Percentiles rank a stretch among this genome's conserved stretches.
Conservation (phyloP, 2,797 vertebrate species). For the Apogon hyalosoma region DNA sequence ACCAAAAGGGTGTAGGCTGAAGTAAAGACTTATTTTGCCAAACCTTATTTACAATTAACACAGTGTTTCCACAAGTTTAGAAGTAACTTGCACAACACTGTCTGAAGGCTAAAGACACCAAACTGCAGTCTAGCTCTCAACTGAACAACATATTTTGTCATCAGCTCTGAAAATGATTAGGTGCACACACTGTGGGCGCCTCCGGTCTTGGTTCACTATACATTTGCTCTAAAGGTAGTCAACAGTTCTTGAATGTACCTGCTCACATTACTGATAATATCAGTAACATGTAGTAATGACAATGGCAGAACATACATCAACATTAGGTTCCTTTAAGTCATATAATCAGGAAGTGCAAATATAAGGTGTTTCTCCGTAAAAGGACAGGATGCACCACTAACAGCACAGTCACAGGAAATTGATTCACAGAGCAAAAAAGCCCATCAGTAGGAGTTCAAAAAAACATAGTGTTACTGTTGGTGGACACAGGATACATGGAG, state of each 20-base stretch:
- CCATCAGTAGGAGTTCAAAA: not conserved
- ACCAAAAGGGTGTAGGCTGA: too few species aligned
- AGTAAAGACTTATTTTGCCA: too few species aligned
- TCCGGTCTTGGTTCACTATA: constrained; percentile 15
- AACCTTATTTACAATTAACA: too few species aligned
- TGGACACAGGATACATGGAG: constrained; percentile 50
- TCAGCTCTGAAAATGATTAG: constrained; percentile 44
- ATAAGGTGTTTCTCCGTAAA: constrained; percentile 7
- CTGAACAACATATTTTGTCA: constrained; percentile 37
- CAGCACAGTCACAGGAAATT: constrained; percentile 28
- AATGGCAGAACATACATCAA: not conserved
- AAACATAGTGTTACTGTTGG: not conserved
- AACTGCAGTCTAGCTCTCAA: constrained; percentile 20
- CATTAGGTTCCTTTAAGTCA: constrained; percentile 3
- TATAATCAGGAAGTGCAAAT: not conserved
- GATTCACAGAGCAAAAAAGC: constrained; percentile 34
- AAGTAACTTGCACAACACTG: too few species aligned
- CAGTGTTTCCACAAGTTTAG: too few species aligned
- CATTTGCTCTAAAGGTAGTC: constrained; percentile 19
- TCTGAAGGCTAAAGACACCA: constrained; percentile 29
- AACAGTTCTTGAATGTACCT: not conserved
- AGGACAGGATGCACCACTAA: constrained; percentile 16
- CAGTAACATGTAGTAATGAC: constrained; percentile 5
- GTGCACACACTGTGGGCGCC: constrained; percentile 15
- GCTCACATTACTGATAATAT: constrained; percentile 5